These are phyloP conservation scores for Streptopelia turtur DNA, from an alignment of 2,797 vertebrate genomes.

Conservation along the genomic window DNA sequence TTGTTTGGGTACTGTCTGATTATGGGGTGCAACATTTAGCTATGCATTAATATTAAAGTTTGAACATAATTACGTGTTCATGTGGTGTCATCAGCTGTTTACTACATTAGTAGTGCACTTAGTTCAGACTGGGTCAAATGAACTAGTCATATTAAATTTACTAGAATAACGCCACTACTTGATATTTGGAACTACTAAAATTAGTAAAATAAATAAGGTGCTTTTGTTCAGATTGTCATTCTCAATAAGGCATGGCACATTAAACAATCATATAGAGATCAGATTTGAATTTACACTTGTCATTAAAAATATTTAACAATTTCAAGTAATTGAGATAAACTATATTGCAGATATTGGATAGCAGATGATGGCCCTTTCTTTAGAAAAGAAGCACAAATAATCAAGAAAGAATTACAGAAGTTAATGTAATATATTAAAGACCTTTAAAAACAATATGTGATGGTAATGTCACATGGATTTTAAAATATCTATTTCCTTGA, in stretches of 20 bases:
- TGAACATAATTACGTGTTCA: not conserved
- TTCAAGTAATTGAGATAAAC: not conserved
- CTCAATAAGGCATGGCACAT: not conserved
- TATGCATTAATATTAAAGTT: not conserved
- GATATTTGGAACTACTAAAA: not conserved
- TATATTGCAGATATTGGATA: not conserved
- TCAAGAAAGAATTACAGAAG: not conserved
- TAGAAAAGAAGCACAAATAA: not conserved
- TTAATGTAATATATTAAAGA: not conserved
- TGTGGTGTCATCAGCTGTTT: not conserved
- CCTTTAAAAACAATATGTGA: not conserved
- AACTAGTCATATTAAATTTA: not conserved
- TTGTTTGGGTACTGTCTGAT: not conserved
- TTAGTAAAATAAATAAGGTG: not conserved
- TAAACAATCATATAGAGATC: not conserved
- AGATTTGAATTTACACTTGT: not conserved
- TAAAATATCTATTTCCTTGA: not conserved
- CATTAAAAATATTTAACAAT: not conserved
- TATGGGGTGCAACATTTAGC: not conserved
- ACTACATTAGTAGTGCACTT: not conserved
- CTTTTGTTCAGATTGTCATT: not conserved
- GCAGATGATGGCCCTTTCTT: not conserved
- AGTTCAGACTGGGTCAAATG: not conserved
- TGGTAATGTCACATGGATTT: not conserved
- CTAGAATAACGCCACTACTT: not conserved